These are phyloP conservation scores for Tubiluchus corallicola DNA, from an alignment of 2,888 invertebrate species.

Conservation along the genomic window DNA sequence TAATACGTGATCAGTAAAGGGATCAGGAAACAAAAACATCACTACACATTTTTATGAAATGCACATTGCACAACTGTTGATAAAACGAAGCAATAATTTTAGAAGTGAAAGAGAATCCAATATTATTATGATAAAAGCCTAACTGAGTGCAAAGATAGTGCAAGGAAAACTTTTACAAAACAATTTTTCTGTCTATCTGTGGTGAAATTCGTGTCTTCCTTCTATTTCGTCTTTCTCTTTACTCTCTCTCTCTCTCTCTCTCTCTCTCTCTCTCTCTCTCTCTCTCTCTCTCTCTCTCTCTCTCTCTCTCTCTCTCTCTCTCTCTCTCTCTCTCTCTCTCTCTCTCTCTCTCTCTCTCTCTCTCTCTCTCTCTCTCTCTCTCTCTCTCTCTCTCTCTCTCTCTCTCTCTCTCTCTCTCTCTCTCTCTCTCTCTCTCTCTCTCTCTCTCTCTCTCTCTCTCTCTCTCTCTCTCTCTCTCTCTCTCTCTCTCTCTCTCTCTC, in stretches of 20 bases:
- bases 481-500: neutral
- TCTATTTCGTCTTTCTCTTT: neutral
- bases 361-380: conserved; percentile 5
- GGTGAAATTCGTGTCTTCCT: too few species aligned
- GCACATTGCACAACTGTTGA: too few species aligned
- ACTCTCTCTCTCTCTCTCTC: neutral
- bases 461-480: conserved; percentile 1
- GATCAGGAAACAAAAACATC: too few species aligned
- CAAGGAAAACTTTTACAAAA: too few species aligned
- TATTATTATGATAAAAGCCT: too few species aligned
- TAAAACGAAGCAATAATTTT: too few species aligned
- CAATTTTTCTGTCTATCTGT: too few species aligned
- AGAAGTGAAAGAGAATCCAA: too few species aligned
- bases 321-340: conserved; percentile 10
- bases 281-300: conserved; percentile 10
- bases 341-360: conserved; percentile 11
- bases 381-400: neutral
- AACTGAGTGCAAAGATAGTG: too few species aligned
- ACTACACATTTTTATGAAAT: too few species aligned
- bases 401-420: neutral
- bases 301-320: conserved; percentile 11
- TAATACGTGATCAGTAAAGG: too few species aligned
- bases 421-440: neutral
- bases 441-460: neutral
- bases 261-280: conserved; percentile 4